phyloP scores from a whole-genome alignment of 2,113 vertebrate species.

The Tachycineta bicolor region DNA sequence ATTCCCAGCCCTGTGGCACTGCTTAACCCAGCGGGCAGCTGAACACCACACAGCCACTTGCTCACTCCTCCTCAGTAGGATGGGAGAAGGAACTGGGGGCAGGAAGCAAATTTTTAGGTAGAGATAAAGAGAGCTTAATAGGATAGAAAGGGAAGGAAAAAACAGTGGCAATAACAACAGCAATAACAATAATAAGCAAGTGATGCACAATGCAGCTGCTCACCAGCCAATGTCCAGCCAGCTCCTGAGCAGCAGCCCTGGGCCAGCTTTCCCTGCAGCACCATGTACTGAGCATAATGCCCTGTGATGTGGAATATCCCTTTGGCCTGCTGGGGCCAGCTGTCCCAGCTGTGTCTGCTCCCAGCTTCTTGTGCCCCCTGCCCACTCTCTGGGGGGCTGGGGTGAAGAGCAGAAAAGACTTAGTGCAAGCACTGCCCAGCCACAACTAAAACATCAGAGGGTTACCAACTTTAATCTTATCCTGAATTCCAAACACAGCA shows the following conservation, averaged over 20 bases:
- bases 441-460: not conserved
- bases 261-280: not conserved
- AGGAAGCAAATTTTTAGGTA: not conserved
- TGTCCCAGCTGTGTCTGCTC: not conserved
- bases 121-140: not conserved
- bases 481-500: not conserved
- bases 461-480: not conserved
- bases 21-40: not conserved
- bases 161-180: not conserved
- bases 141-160: not conserved
- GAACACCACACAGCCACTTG: not conserved
- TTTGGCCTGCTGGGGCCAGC: not conserved
- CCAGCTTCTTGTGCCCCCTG: not conserved
- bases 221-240: not conserved
- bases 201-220: not conserved
- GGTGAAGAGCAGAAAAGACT: not conserved
- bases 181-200: not conserved
- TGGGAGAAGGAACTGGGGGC: not conserved
- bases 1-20: not conserved
- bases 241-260: not conserved
- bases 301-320: not conserved
- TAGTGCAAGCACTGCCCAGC: not conserved
- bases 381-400: accelerated
- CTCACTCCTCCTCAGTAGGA: not conserved
- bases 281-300: not conserved